These are phyloP conservation scores for Semnornis frantzii DNA, from an alignment of 2,113 vertebrate genomes.

Conservation along the genomic window DNA sequence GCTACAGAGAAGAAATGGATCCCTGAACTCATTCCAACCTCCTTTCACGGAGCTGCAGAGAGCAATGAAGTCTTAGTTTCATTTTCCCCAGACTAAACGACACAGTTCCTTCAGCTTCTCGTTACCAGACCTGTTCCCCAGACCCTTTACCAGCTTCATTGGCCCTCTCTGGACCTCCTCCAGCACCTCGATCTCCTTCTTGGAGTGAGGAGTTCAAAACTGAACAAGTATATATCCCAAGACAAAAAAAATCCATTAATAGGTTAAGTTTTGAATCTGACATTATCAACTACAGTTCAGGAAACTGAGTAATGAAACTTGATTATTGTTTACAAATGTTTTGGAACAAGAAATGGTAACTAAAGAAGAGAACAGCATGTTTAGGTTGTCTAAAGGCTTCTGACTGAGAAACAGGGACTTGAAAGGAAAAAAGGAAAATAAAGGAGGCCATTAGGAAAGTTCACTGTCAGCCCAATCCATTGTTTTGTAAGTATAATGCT, in stretches of 20 bases:
- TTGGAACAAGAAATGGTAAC: background rate
- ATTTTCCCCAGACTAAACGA: too few species aligned
- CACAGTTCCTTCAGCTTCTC: too few species aligned
- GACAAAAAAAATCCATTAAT: background rate
- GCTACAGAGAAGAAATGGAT: too few species aligned
- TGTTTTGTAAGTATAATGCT: background rate
- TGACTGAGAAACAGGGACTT: background rate
- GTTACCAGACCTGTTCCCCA: too few species aligned
- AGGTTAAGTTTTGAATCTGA: background rate
- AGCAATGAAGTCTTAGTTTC: too few species aligned
- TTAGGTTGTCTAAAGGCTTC: background rate
- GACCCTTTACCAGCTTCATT: too few species aligned
- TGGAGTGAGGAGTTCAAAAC: too few species aligned
- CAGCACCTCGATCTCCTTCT: too few species aligned
- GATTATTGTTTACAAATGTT: background rate
- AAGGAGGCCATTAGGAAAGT: background rate
- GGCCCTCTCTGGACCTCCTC: too few species aligned
- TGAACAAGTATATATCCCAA: background rate
- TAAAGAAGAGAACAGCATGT: background rate
- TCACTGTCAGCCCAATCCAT: background rate
- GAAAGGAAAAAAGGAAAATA: background rate
- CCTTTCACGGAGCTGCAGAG: too few species aligned
- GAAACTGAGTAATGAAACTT: background rate
- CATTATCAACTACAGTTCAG: background rate
- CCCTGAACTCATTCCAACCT: too few species aligned